Conservation (phyloP, 2,113 vertebrate genomes). For the Limnothrissa miodon region DNA sequence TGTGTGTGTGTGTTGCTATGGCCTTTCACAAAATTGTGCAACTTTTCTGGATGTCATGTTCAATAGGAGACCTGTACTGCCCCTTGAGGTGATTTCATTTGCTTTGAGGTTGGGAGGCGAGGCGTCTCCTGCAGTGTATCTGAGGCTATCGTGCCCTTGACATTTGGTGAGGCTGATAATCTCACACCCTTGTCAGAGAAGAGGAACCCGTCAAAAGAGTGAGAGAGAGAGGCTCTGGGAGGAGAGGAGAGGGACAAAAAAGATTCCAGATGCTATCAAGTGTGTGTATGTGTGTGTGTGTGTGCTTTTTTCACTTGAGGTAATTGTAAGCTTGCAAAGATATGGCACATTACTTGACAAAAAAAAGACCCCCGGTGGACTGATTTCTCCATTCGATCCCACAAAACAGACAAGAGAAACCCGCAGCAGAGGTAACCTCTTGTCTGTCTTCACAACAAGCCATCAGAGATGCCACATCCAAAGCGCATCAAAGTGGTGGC, state of each 20-base stretch:
- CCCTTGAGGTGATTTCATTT: conserved; percentile 29
- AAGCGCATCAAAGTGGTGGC: conserved; percentile 48
- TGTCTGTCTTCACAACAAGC: conserved; percentile 32
- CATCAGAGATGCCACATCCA: conserved; percentile 43
- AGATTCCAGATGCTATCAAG: background rate
- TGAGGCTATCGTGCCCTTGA: conserved; percentile 49
- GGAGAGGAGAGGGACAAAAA: background rate
- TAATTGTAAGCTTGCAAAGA: background rate
- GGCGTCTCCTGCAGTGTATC: conserved; percentile 8
- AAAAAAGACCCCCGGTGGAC: background rate
- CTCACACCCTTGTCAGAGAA: conserved; percentile 30
- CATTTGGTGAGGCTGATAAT: conserved; percentile 56
- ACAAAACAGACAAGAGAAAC: conserved; percentile 12
- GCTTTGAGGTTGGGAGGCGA: conserved; percentile 8
- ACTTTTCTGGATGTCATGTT: conserved; percentile 15
- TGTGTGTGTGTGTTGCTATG: background rate
- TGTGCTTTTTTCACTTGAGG: background rate
- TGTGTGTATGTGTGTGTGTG: no score
- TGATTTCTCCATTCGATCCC: background rate
- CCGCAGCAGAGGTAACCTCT: conserved; percentile 53
- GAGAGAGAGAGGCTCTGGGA: background rate
- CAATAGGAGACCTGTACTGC: conserved; percentile 18
- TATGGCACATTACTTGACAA: background rate
- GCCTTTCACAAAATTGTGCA: conserved; percentile 18
- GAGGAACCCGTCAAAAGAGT: conserved; percentile 12